Evolutionary conservation across 2,888 invertebrate species (phyloP).

Genomic region (Scaptomyza cyrtandrae): DNA sequence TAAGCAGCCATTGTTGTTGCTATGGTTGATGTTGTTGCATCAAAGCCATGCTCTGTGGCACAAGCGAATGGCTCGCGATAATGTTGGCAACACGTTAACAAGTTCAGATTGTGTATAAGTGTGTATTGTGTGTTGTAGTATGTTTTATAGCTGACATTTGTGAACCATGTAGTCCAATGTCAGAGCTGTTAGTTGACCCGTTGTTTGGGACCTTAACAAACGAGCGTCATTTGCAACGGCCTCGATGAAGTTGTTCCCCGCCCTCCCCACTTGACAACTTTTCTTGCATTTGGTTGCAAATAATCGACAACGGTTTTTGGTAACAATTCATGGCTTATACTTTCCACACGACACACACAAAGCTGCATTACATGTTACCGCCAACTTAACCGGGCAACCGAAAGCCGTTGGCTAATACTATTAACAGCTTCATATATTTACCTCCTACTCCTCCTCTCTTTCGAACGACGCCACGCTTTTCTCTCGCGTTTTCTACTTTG

Average conservation of each 20-base stretch:
- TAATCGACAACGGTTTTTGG: slow-evolving; percentile 50
- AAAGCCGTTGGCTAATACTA: slow-evolving; percentile 46
- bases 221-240: slow-evolving; percentile 64
- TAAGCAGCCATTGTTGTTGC: slow-evolving; percentile 38
- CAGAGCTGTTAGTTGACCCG: slow-evolving; percentile 49
- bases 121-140: slow-evolving; percentile 19
- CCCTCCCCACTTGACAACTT: background rate
- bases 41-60: slow-evolving; percentile 52
- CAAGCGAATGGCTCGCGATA: slow-evolving; percentile 60
- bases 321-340: slow-evolving; percentile 32
- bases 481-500: slow-evolving; percentile 4
- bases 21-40: slow-evolving; percentile 45
- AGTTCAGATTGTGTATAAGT: slow-evolving; percentile 25
- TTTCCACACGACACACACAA: slow-evolving; percentile 18
- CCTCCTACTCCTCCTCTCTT: background rate
- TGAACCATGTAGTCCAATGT: slow-evolving; percentile 64
- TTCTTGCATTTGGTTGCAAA: slow-evolving; percentile 32
- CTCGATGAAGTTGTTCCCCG: background rate
- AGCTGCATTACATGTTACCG: slow-evolving; percentile 36
- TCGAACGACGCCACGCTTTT: background rate
- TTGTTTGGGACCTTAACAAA: slow-evolving; percentile 50
- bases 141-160: slow-evolving; percentile 55
- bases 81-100: slow-evolving; percentile 63
- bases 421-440: slow-evolving; percentile 9
- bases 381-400: slow-evolving; percentile 21